Conservation (phyloP, 2,888 invertebrate species). For the Hoplodrina blanda region DNA sequence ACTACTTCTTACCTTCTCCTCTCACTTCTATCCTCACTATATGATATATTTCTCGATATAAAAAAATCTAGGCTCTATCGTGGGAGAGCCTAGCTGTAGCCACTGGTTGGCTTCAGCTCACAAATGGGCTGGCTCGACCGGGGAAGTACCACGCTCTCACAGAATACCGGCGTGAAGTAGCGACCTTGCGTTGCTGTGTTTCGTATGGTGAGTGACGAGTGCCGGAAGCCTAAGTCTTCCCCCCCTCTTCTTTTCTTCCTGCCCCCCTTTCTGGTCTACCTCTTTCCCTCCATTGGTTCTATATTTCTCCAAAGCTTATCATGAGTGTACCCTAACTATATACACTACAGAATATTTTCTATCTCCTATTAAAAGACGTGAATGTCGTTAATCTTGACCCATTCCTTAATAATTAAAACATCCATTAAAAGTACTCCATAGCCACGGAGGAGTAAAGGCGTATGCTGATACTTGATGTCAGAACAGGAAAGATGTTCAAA, state of each 20-base stretch:
- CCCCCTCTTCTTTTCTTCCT: neutral
- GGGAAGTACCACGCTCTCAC: slow-evolving; percentile 46
- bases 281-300: neutral
- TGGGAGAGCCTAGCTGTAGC: slow-evolving; percentile 29
- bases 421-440: neutral
- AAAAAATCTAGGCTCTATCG: neutral
- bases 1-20: too few species aligned
- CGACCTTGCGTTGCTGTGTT: slow-evolving; percentile 7
- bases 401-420: neutral
- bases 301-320: neutral
- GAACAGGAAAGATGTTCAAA: neutral
- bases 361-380: neutral
- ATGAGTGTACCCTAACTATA: neutral
- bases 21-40: too few species aligned
- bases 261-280: neutral
- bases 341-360: too few species aligned
- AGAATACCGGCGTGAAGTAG: slow-evolving; percentile 1
- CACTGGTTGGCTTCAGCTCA: neutral
- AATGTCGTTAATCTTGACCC: neutral
- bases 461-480: slow-evolving; percentile 5
- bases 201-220: slow-evolving; percentile 35
- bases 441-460: slow-evolving; percentile 1
- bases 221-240: neutral
- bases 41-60: too few species aligned
- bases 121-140: slow-evolving; percentile 28